Evolutionary conservation across 2,888 invertebrate species (phyloP).

Genomic region (Eucera pruinosa): DNA sequence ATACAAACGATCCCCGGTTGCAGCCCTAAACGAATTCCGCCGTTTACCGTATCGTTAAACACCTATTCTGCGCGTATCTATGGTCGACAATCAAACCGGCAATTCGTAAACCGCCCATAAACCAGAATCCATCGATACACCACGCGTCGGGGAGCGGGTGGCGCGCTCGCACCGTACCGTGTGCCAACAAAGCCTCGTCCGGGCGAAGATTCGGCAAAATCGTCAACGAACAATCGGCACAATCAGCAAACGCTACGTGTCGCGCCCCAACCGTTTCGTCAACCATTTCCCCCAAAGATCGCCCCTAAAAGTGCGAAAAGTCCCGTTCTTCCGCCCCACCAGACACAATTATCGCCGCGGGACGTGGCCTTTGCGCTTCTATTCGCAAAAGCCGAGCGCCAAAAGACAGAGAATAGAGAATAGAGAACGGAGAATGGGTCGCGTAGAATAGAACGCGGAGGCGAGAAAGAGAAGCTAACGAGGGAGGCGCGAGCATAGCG

Average conservation of each 20-base stretch:
- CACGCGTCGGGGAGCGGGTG: slow-evolving; percentile 49
- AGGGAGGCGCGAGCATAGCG: slow-evolving; percentile 56
- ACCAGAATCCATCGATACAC: slow-evolving; percentile 47
- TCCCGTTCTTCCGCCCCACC: slow-evolving; percentile 43
- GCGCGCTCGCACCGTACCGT: slow-evolving; percentile 23
- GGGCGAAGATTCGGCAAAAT: slow-evolving; percentile 53
- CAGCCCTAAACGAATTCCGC: slow-evolving; percentile 40
- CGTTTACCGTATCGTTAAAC: slow-evolving; percentile 60
- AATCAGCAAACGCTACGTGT: slow-evolving; percentile 58
- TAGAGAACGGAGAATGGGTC: background rate
- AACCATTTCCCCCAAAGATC: slow-evolving; percentile 22
- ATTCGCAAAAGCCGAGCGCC: too few relatives aligned
- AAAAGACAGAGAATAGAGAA: too few relatives aligned
- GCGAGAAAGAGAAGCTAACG: background rate
- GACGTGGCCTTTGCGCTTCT: too few relatives aligned
- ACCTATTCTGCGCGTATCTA: slow-evolving; percentile 53
- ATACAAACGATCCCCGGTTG: slow-evolving; percentile 14
- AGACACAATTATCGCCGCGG: slow-evolving; percentile 68
- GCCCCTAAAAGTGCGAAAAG: slow-evolving; percentile 69
- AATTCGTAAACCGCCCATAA: slow-evolving; percentile 56
- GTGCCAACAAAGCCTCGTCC: slow-evolving; percentile 60
- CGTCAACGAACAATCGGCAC: slow-evolving; percentile 69
- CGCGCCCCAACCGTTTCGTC: slow-evolving; percentile 16
- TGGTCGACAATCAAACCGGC: slow-evolving; percentile 57
- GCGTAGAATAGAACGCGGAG: background rate